Conservation (phyloP, 2,113 vertebrate species). For the Stercorarius parasiticus region DNA sequence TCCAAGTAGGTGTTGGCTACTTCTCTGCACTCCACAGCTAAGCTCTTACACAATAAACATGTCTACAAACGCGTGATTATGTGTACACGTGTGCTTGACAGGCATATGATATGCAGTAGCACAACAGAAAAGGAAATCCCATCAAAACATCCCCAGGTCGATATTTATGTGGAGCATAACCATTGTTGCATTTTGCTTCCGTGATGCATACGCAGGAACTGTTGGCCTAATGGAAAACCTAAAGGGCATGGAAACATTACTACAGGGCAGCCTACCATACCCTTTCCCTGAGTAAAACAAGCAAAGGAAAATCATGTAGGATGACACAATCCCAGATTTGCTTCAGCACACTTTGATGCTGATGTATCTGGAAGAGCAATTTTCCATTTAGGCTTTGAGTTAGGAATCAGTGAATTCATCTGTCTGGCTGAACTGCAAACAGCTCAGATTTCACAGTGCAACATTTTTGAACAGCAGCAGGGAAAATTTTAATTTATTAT, state of each 20-base stretch:
- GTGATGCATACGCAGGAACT: background rate
- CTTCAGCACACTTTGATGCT: constrained; percentile 21
- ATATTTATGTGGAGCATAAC: background rate
- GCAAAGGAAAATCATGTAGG: background rate
- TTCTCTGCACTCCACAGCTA: background rate
- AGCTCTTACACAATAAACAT: background rate
- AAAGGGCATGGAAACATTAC: background rate
- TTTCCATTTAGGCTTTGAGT: constrained; percentile 4
- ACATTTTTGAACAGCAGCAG: constrained; percentile 7
- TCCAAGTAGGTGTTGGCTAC: background rate
- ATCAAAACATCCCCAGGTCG: background rate
- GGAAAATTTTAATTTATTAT: constrained; percentile 30
- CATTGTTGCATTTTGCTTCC: background rate
- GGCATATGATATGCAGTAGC: background rate
- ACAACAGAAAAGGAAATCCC: background rate
- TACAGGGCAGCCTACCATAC: background rate
- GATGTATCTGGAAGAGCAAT: constrained; percentile 23
- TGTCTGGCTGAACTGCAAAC: constrained; percentile 22
- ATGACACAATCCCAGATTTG: background rate
- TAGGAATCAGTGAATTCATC: constrained; percentile 49
- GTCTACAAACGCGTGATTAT: background rate
- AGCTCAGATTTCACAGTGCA: constrained; percentile 43
- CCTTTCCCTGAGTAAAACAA: background rate
- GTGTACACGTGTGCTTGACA: background rate
- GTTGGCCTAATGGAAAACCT: background rate